These are phyloP conservation scores for Anolis sagrei DNA, from an alignment of 2,113 vertebrate species.

Conservation along the genomic window DNA sequence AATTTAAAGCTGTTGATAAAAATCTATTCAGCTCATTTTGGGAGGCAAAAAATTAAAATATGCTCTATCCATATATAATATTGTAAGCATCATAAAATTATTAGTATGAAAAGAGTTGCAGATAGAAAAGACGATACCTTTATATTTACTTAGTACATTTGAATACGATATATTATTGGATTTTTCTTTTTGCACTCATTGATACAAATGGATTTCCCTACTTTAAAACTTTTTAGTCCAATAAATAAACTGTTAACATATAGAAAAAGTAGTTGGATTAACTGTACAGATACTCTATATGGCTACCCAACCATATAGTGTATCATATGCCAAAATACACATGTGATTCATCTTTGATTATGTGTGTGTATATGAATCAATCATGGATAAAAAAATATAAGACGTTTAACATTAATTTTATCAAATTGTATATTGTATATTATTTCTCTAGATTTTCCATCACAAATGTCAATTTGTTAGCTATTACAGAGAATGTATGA, in stretches of 20 bases:
- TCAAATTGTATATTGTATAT: no score
- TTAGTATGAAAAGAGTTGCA: not conserved
- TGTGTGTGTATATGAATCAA: no score
- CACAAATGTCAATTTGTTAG: no score
- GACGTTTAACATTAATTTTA: no score
- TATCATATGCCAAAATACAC: no score
- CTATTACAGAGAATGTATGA: no score
- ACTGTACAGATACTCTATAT: not conserved
- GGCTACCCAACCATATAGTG: no score
- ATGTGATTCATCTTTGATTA: no score
- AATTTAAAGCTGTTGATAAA: not conserved
- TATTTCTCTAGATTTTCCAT: no score
- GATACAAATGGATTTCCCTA: not conserved
- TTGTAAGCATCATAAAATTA: not conserved
- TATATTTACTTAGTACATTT: not conserved
- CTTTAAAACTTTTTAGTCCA: not conserved
- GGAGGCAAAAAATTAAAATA: not conserved
- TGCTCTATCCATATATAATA: not conserved
- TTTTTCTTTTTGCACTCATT: not conserved
- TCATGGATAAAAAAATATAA: no score
- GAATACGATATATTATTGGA: not conserved
- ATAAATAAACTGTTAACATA: not conserved
- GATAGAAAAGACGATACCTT: not conserved
- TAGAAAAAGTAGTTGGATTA: not conserved
- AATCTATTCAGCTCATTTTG: accelerated